Base-by-base conservation (phyloP, 2,888 invertebrate genomes). In the Priapulus caudatus region DNA sequence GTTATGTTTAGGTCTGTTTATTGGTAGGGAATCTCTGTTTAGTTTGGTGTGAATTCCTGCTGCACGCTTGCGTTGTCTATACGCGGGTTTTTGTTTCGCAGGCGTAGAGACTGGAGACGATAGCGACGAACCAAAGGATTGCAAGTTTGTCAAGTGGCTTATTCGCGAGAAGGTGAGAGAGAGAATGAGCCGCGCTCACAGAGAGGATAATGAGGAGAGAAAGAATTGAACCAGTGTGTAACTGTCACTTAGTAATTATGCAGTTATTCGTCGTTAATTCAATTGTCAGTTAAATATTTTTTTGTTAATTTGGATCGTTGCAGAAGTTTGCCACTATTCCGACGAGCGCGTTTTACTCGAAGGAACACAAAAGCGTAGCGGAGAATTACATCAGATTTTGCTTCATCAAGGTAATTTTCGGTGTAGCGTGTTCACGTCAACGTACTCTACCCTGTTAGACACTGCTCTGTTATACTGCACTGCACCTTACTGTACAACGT, bases 131-230 rank as follows among this genome's bases (percentile, higher is more conserved):
- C 65, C 71, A 1, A 69, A 69, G 58, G 98, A 98, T 74, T 92
- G 89, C 69, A 79, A 80, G 59, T 97, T 98, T 71, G 90, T 91
- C 0, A 88, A 92, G 72, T 97, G 93, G 86, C 83, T 98, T 78
- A 86, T 86, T 0, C 89, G 86, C 66, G 86, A 91, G 64, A 81
- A 73, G 66, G 70, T 69, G 47, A 45, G 52, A 48, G 24, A n/a
- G n/a, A n/a, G n/a, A n/a, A n/a, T n/a, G n/a, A n/a, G n/a, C n/a
- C n/a, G n/a, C n/a, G n/a, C n/a, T n/a, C n/a, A n/a, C n/a, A n/a
- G n/a, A n/a, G n/a, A n/a, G n/a, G n/a, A n/a, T n/a, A n/a, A n/a
- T n/a, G n/a, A n/a, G n/a, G 19, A n/a, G 16, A 18, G 15, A 49
- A 22, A 18, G 43, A 18, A 43, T 23, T 21, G 45, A 20, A 20